Base-by-base conservation (phyloP, 92 coral and sea anemone genomes). In the Actinostola sp. region DNA sequence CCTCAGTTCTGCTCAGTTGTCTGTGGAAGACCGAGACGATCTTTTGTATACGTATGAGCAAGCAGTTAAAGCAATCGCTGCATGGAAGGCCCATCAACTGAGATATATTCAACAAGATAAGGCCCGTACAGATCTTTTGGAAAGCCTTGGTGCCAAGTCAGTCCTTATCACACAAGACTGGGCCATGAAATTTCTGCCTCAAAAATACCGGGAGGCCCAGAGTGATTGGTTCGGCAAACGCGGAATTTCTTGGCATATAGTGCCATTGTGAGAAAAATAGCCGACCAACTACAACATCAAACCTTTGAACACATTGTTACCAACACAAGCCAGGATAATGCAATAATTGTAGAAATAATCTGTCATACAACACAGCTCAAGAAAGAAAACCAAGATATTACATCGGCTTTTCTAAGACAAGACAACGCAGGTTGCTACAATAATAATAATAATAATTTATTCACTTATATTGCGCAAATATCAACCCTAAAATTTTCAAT, bases 161-260 rank as follows among this genome's bases (percentile, higher is more conserved):
- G 85, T 63, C 30, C 77, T 73, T 48, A 70, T 80, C 45, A 68
- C 67, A 21, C 57, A 74, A 74, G 90, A 86, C 78, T 73, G 64
- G 50, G 79, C 79, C 15, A 73, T 73, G 79, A 73, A 60, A 51
- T 73, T 59, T 44, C 36, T 73, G 12, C 67, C 70, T 35, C 50
- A 15, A 28, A 64, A 50, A 27, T 70, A 28, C 39, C 36, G 69
- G 23, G 69, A 60, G 31, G 59, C 55, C 41, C 53, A 59, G 52
- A 42, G 24, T 27, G 57, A 61, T 38, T 66, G 74, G 71, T 73
- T 65, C 35, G 79, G 73, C 8, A 73, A 73, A 60, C 46, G 64
- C 23, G 75, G 81, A 25, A 50, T 54, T 36, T 52, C 67, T n/a
- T 64, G 81, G 81, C 81, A 73, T 61, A 73, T 81, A 30, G 74